Percentiles rank a stretch among this genome's conserved stretches.
These are phyloP conservation scores for Sceloporus tristichus DNA, from an alignment of 2,113 vertebrate species.

Conservation along the genomic window DNA sequence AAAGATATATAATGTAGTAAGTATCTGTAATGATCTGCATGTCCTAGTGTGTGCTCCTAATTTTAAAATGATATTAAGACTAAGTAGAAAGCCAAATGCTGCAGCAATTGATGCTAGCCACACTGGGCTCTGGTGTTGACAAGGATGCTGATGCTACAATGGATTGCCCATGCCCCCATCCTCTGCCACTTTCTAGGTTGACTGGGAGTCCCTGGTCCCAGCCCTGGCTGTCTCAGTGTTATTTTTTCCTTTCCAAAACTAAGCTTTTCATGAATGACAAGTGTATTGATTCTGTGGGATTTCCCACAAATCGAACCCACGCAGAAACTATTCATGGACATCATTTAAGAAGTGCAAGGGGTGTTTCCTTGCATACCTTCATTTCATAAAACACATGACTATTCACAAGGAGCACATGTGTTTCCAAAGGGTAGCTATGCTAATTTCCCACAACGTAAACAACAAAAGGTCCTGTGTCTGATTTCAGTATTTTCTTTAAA, in stretches of 20 bases:
- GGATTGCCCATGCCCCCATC: neutral
- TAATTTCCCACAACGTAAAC: too few relatives aligned
- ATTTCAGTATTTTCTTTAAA: too few relatives aligned
- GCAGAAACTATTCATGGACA: neutral
- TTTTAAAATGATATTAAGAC: neutral
- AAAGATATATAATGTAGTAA: neutral
- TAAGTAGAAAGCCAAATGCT: too few relatives aligned
- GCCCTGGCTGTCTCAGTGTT: neutral
- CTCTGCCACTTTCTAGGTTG: neutral
- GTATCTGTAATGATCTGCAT: neutral
- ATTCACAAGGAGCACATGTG: neutral
- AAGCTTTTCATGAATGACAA: neutral
- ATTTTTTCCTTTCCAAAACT: too few relatives aligned
- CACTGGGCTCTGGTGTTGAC: neutral
- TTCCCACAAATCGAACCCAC: neutral
- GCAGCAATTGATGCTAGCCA: too few relatives aligned
- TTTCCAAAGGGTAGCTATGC: too few relatives aligned
- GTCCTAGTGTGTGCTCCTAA: neutral
- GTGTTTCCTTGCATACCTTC: too few relatives aligned
- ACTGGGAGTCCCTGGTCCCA: neutral
- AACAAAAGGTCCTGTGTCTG: too few relatives aligned
- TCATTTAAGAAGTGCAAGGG: neutral
- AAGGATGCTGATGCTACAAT: neutral
- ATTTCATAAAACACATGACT: neutral
- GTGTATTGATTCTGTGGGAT: neutral